Base-by-base conservation (phyloP, 2,888 invertebrate species). In the Conus canariensis region DNA sequence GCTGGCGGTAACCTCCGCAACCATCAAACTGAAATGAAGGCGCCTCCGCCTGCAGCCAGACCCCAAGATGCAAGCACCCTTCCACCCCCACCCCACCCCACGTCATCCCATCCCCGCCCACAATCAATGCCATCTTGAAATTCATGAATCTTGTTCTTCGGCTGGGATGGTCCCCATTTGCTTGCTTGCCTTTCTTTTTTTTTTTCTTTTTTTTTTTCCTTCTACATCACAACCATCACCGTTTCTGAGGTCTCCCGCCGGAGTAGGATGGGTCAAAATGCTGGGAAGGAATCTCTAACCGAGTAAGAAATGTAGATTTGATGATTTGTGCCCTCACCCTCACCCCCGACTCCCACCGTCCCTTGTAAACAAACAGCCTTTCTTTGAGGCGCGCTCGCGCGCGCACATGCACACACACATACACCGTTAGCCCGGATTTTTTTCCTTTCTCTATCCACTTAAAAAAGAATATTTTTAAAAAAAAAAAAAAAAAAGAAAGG, bases 71-170 rank as follows among this genome's bases (percentile, higher is more conserved):
- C 64, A 45, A 45, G 45, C 45, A 45, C 64, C 64, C 64, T 16
- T 64, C 16, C 64, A 64, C 64, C 64, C 87, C 19, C 77, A 10
- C 77, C 45, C 30, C 77, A 22, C 8, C 70, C 22, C 70, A 22
- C 70, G 19, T 70, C 6, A 8, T 19, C 70, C 7, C 70, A 22
- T 64, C 64, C 70, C 70, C 19, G 16, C 70, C 70, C 70, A n/a
- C 88, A 88, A 88, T 88, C 88, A 83, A 88, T 88, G 88, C 56
- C 88, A 83, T 88, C 82, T 88, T 83, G 45, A 88, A 88, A 88
- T 88, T 88, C 88, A 88, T 88, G 88, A 88, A 88, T 88, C 83
- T 88, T 83, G 56, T 87, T 58, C 16, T 12, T 14, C 25, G 64
- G 12, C 56, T 86, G 12, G 58, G 64, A 64, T 8, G 1, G 8